phyloP scores from a whole-genome alignment of 2,113 vertebrate genomes.

The Indri indri region DNA sequence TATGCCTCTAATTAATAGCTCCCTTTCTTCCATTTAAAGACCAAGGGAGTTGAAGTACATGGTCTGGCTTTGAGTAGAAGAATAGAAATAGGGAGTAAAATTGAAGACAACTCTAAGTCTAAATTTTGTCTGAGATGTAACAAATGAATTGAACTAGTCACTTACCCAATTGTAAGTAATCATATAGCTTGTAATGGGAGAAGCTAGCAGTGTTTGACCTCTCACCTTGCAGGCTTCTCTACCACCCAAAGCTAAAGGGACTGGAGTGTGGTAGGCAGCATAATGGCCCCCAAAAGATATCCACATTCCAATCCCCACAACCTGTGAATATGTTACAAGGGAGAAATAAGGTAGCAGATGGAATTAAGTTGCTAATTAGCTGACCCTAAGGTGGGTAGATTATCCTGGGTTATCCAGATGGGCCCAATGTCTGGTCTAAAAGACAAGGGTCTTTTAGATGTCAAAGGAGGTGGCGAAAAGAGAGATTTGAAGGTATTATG shows the following conservation, averaged over 20 bases:
- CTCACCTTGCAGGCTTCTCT: background rate
- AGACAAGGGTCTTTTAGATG: background rate
- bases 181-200: background rate
- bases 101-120: background rate
- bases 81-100: background rate
- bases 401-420: background rate
- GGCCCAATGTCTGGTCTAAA: background rate
- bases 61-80: background rate
- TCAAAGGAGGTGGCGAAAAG: background rate
- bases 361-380: background rate
- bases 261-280: background rate
- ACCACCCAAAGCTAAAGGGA: background rate
- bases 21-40: background rate
- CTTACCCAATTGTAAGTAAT: background rate
- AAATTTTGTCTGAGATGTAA: background rate
- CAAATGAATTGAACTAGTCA: background rate
- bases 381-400: background rate
- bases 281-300: no score
- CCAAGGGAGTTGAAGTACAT: background rate
- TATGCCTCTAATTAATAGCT: background rate
- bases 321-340: background rate
- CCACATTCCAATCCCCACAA: background rate
- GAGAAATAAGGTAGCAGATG: background rate
- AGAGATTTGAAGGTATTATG: background rate
- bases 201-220: background rate